phyloP scores from a whole-genome alignment of 64 coral and sea anemone species.

The Montipora cactus region DNA sequence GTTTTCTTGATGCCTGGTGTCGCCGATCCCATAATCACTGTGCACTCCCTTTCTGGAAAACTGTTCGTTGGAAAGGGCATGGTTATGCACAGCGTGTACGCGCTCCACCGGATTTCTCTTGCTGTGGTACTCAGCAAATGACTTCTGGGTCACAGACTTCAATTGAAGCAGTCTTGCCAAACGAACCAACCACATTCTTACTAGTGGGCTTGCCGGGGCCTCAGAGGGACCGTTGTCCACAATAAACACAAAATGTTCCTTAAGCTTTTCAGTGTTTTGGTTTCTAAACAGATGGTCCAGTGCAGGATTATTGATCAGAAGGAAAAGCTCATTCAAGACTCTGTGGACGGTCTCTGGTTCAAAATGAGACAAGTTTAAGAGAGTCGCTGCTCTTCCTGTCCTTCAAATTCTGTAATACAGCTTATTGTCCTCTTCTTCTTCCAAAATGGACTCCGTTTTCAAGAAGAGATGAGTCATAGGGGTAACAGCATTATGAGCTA shows the following conservation, averaged over 20 bases:
- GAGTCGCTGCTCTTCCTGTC: slow-evolving; percentile 43
- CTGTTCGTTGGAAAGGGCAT: slow-evolving; percentile 47
- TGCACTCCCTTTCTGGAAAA: slow-evolving; percentile 23
- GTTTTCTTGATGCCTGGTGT: slow-evolving; percentile 45
- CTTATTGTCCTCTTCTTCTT: not conserved
- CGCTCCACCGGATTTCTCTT: slow-evolving; percentile 59
- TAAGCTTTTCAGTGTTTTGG: slow-evolving; percentile 31
- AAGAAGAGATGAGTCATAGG: slow-evolving; percentile 54
- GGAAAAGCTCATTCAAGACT: slow-evolving; percentile 54
- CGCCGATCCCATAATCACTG: slow-evolving; percentile 13
- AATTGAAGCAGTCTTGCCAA: slow-evolving; percentile 26
- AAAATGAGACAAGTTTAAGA: slow-evolving; percentile 43
- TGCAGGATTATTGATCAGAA: slow-evolving; percentile 44
- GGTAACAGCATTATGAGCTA: too few species aligned
- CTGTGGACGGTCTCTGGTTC: slow-evolving; percentile 51
- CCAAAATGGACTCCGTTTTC: slow-evolving; percentile 28
- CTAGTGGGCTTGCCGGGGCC: slow-evolving; percentile 33
- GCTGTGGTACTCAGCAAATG: slow-evolving; percentile 21
- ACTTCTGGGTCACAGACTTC: slow-evolving; percentile 45
- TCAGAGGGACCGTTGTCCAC: slow-evolving; percentile 71
- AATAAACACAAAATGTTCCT: slow-evolving; percentile 75
- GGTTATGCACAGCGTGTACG: slow-evolving; percentile 50
- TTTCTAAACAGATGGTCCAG: slow-evolving; percentile 60
- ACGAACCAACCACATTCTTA: slow-evolving; percentile 31
- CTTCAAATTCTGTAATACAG: not conserved